A percentile compares a stretch with the other conserved stretches of the same genome.
Conservation (phyloP, 1,140 invertebrate species). For the Drosophila seguyi region DNA sequence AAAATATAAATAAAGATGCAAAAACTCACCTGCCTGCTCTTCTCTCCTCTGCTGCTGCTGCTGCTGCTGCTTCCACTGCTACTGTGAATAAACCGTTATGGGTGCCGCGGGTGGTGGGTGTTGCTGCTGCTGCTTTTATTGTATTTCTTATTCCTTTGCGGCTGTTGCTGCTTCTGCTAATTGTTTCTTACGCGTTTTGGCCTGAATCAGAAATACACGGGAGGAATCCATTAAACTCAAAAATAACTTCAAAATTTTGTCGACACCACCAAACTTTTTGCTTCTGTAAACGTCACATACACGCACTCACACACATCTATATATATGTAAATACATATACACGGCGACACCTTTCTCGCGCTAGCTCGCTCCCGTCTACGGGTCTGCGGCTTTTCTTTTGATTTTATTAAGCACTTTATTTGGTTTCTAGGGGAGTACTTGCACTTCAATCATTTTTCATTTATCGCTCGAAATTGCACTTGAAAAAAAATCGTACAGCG, state of each 20-base stretch:
- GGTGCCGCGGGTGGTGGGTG: slow-evolving; percentile 27
- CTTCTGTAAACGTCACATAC: slow-evolving; percentile 70
- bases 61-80: slow-evolving; percentile 11
- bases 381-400: slow-evolving; percentile 5
- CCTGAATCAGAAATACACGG: slow-evolving; percentile 22
- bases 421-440: slow-evolving; percentile 3
- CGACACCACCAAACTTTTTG: slow-evolving; percentile 51
- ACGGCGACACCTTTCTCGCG: slow-evolving; percentile 18
- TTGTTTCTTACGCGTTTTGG: slow-evolving; percentile 13
- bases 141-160: slow-evolving; percentile 1
- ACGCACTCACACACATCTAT: slow-evolving; percentile 32
- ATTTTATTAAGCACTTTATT: slow-evolving; percentile 10
- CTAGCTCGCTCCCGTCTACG: slow-evolving; percentile 7
- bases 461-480: slow-evolving; percentile 25
- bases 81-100: slow-evolving; percentile 45
- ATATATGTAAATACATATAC: slow-evolving; percentile 37
- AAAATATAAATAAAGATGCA: slow-evolving; percentile 30
- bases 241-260: slow-evolving; percentile 65
- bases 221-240: slow-evolving; percentile 41
- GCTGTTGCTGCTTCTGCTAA: slow-evolving; percentile 17
- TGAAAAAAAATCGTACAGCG: slow-evolving; percentile 21
- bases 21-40: slow-evolving; percentile 36
- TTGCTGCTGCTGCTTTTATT: slow-evolving; percentile 5
- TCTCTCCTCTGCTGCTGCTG: slow-evolving; percentile 14
- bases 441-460: slow-evolving; percentile 16